A percentile compares a stretch with the other conserved stretches of the same genome.
phyloP scores from a whole-genome alignment of 2,113 vertebrate species.

The Thryonomys swinderianus region DNA sequence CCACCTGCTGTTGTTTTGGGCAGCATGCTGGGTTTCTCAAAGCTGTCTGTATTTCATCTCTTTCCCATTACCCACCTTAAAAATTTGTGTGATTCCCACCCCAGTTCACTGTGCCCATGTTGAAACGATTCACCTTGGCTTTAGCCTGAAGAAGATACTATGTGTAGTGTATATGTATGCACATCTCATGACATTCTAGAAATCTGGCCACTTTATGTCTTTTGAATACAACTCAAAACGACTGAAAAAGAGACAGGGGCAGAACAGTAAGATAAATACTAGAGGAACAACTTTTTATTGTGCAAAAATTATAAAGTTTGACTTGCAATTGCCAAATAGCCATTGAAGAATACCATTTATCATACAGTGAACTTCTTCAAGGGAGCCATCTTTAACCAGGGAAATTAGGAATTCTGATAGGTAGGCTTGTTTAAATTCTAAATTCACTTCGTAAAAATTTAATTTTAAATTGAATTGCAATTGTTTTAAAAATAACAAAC shows the following conservation, averaged over 20 bases:
- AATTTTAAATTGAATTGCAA: not conserved
- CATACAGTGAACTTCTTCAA: not conserved
- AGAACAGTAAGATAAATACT: not conserved
- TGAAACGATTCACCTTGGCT: not conserved
- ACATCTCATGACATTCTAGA: not conserved
- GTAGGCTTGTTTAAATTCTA: not conserved
- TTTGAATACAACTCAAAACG: not conserved
- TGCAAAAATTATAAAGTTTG: not conserved
- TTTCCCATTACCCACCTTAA: conserved; percentile 39
- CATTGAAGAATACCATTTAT: not conserved
- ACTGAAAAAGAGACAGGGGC: not conserved
- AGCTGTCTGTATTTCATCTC: conserved; percentile 50
- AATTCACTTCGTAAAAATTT: not conserved
- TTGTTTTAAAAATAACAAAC: conserved; percentile 8
- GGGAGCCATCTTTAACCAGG: not conserved
- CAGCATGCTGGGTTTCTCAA: conserved; percentile 53
- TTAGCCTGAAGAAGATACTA: not conserved
- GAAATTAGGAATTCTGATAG: not conserved
- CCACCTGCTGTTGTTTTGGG: conserved; percentile 76
- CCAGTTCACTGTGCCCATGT: not conserved
- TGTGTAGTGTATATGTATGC: no score
- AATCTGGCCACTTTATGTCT: not conserved
- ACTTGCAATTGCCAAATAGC: not conserved
- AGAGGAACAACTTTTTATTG: not conserved
- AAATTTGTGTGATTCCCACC: conserved; percentile 17